Evolutionary conservation across 2,797 vertebrate genomes (phyloP).

Genomic region (Corythornis leucogaster): DNA sequence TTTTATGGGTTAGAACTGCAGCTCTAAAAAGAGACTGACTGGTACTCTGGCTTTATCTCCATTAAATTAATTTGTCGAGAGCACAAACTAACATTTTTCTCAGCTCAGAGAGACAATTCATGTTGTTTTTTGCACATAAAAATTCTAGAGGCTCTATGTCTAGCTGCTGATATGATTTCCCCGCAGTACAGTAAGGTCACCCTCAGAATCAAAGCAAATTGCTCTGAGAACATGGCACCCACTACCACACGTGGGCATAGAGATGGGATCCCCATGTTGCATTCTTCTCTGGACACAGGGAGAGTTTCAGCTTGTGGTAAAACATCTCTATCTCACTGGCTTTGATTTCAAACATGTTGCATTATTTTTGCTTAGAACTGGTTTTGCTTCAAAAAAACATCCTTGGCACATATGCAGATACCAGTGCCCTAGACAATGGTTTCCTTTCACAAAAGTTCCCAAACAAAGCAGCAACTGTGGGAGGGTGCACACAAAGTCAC

Average conservation of each 20-base stretch:
- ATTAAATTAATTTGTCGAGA: not conserved
- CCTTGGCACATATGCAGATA: not conserved
- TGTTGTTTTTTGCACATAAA: not conserved
- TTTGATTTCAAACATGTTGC: not conserved
- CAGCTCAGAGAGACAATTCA: not conserved
- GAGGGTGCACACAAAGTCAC: conserved; percentile 22
- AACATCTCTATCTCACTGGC: not conserved
- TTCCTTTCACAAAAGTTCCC: conserved; percentile 31
- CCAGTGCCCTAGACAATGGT: not conserved
- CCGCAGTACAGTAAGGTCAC: not conserved
- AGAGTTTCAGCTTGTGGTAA: not conserved
- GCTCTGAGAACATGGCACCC: rapidly evolving
- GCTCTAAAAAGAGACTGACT: not conserved
- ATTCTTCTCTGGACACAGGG: rapidly evolving
- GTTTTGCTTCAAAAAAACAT: not conserved
- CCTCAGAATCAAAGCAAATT: rapidly evolving
- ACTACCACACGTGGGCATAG: not conserved
- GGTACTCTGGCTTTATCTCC: not conserved
- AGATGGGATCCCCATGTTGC: rapidly evolving
- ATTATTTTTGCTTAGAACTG: not conserved
- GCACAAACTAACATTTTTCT: not conserved
- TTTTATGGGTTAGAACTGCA: not conserved
- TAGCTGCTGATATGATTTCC: not conserved
- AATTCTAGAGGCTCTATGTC: not conserved
- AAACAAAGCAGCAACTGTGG: conserved; percentile 1